Conservation (phyloP, 2,888 invertebrate species). For the Yponomeuta evonymella region DNA sequence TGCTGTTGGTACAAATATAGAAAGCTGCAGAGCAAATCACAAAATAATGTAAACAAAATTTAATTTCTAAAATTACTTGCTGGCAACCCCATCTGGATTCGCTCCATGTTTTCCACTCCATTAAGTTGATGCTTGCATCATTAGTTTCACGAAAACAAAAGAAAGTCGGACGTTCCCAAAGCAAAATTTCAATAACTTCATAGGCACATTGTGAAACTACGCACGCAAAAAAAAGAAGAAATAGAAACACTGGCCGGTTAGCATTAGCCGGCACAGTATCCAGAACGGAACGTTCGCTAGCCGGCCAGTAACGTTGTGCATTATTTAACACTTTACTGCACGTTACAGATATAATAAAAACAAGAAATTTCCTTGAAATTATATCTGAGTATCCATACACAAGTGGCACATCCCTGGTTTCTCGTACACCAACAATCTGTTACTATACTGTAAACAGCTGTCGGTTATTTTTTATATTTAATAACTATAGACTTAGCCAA, state of each 20-base stretch:
- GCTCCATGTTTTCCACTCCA: neutral
- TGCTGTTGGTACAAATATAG: neutral
- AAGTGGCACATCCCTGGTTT: no score
- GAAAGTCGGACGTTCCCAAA: conserved; percentile 1
- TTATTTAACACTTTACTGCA: neutral
- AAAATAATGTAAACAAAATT: neutral
- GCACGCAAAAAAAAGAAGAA: neutral
- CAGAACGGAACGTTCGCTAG: conserved; percentile 13
- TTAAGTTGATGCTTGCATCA: neutral
- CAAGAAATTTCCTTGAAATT: no score
- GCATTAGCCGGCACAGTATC: neutral
- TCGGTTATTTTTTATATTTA: no score
- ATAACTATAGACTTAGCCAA: no score
- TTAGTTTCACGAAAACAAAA: neutral
- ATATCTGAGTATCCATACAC: no score
- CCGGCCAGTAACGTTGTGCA: neutral
- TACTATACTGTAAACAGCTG: no score
- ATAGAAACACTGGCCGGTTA: conserved; percentile 1
- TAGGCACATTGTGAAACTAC: conserved; percentile 6
- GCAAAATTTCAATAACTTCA: conserved; percentile 5
- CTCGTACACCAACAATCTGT: no score
- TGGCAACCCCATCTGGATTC: neutral
- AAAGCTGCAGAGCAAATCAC: neutral
- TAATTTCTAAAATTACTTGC: neutral
- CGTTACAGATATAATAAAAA: neutral